Conservation (phyloP, 2,113 vertebrate species). For the Tachysurus vachellii region DNA sequence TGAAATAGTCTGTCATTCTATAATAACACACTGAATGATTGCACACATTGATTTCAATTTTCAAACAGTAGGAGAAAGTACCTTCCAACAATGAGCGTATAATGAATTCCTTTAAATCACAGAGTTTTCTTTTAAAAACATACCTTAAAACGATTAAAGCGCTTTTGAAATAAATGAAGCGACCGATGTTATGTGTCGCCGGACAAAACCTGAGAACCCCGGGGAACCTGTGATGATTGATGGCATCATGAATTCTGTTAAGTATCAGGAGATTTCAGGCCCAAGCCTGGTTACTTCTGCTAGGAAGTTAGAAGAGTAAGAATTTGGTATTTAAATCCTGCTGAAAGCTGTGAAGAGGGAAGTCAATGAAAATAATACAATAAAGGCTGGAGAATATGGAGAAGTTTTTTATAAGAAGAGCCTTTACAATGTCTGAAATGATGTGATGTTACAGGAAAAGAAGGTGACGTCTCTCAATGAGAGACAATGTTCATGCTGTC, state of each 20-base stretch:
- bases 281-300: background rate
- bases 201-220: background rate
- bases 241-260: background rate
- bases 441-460: background rate
- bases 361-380: background rate
- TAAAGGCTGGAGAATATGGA: background rate
- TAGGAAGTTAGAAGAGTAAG: background rate
- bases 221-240: background rate
- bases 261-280: background rate
- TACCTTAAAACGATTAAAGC: background rate
- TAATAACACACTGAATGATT: background rate
- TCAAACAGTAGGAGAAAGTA: background rate
- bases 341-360: background rate
- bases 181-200: background rate
- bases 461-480: background rate
- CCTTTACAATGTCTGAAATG: background rate
- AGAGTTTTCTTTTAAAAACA: background rate
- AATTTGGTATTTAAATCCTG: background rate
- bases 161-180: background rate
- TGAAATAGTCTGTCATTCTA: constrained; percentile 5
- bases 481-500: background rate
- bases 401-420: background rate
- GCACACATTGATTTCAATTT: background rate
- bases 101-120: background rate
- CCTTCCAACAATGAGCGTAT: background rate